phyloP scores from a whole-genome alignment of 2,113 vertebrate species.

The Bambusicola thoracicus region DNA sequence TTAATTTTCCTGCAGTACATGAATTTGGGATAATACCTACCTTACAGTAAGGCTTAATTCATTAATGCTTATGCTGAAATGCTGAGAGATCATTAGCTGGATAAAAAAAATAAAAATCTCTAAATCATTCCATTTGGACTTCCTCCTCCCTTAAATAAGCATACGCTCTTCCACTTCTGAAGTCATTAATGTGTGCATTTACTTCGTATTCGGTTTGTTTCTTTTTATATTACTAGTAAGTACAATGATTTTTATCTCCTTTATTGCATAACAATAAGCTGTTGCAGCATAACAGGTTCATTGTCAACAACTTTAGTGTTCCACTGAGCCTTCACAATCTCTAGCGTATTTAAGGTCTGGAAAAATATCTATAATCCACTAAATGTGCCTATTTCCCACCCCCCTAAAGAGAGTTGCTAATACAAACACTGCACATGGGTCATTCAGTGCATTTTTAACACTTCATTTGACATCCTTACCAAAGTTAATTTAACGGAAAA shows the following conservation, averaged over 20 bases:
- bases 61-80: constrained; percentile 41
- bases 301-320: constrained; percentile 5
- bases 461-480: constrained; percentile 8
- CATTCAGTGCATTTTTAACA: constrained; percentile 30
- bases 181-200: background rate
- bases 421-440: constrained; percentile 50
- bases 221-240: constrained; percentile 34
- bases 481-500: constrained; percentile 6
- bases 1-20: constrained; percentile 55
- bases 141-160: background rate
- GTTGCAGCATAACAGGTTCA: constrained; percentile 34
- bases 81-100: constrained; percentile 2
- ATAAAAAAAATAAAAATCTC: background rate
- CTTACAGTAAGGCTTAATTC: constrained; percentile 48
- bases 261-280: constrained; percentile 45
- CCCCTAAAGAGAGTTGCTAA: constrained; percentile 41
- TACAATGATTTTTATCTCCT: constrained; percentile 49
- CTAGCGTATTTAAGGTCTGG: background rate
- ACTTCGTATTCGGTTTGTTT: constrained; percentile 1
- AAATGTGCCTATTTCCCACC: background rate
- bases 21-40: constrained; percentile 46
- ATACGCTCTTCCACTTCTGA: background rate
- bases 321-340: constrained; percentile 5
- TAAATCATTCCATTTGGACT: background rate
- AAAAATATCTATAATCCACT: constrained; percentile 1